These are phyloP conservation scores for Lasioglossum vierecki DNA, from an alignment of 2,888 invertebrate genomes.

Conservation along the genomic window DNA sequence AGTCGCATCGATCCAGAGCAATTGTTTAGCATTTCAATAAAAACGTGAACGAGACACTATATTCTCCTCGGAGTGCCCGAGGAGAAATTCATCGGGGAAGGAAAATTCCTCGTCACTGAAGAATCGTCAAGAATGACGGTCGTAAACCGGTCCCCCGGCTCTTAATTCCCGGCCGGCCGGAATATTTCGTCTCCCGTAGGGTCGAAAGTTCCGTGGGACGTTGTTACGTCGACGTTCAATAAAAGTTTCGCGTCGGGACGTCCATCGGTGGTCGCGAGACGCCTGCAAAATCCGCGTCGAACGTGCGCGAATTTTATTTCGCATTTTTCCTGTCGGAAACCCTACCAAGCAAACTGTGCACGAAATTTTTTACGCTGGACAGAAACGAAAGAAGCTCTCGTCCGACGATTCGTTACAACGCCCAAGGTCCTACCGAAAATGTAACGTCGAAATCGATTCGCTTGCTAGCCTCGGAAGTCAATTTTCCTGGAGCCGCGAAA, in stretches of 20 bases:
- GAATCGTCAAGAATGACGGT: conserved; percentile 6
- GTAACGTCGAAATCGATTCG: conserved; percentile 44
- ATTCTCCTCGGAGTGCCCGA: neutral
- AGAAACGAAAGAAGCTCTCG: neutral
- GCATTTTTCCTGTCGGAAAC: neutral
- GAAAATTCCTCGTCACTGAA: neutral
- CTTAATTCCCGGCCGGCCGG: neutral
- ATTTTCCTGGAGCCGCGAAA: conserved; percentile 54
- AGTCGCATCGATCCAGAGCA: neutral
- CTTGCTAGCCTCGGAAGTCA: conserved; percentile 44
- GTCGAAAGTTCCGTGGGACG: conserved; percentile 11
- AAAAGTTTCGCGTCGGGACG: neutral
- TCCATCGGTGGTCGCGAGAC: neutral
- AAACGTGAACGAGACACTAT: neutral
- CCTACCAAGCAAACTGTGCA: neutral
- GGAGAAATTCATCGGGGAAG: neutral
- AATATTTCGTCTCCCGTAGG: neutral
- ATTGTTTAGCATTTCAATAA: neutral
- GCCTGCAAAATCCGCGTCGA: neutral
- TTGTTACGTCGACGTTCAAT: conserved; percentile 18
- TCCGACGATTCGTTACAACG: neutral
- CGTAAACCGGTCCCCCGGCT: conserved; percentile 1
- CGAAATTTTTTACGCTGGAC: neutral
- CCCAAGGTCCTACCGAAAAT: neutral
- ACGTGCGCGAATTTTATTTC: neutral